Evolutionary conservation across 2,113 vertebrate species (phyloP).

Genomic region (Oreochromis tanganicae): DNA sequence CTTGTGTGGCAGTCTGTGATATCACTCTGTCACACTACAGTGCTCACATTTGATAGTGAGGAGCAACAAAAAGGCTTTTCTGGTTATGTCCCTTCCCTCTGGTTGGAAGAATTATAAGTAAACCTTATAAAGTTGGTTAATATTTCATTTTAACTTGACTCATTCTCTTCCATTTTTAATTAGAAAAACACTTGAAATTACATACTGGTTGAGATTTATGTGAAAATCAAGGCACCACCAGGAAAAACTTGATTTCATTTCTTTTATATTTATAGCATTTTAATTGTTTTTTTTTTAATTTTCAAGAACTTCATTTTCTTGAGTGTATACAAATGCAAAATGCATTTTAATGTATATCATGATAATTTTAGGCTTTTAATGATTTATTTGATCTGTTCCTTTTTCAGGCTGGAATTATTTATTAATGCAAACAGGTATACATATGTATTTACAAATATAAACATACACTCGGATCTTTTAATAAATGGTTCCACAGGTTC

Average conservation of each 20-base stretch:
- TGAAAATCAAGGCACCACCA: background rate
- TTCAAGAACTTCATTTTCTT: background rate
- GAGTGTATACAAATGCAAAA: background rate
- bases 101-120: background rate
- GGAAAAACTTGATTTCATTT: background rate
- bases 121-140: background rate
- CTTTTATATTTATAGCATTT: background rate
- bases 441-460: background rate
- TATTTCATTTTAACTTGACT: background rate
- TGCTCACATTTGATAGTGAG: conserved; percentile 9
- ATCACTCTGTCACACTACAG: conserved; percentile 21
- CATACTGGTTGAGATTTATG: background rate
- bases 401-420: background rate
- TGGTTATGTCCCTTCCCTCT: background rate
- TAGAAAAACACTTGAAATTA: background rate
- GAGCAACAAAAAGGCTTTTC: background rate
- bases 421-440: background rate
- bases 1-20: conserved; percentile 37
- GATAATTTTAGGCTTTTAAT: background rate
- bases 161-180: background rate
- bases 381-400: background rate
- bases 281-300: background rate
- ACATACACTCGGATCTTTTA: background rate
- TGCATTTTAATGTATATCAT: background rate
- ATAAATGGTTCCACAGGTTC: background rate